phyloP scores from a whole-genome alignment of 2,797 vertebrate genomes.

The Sebastes itinus region DNA sequence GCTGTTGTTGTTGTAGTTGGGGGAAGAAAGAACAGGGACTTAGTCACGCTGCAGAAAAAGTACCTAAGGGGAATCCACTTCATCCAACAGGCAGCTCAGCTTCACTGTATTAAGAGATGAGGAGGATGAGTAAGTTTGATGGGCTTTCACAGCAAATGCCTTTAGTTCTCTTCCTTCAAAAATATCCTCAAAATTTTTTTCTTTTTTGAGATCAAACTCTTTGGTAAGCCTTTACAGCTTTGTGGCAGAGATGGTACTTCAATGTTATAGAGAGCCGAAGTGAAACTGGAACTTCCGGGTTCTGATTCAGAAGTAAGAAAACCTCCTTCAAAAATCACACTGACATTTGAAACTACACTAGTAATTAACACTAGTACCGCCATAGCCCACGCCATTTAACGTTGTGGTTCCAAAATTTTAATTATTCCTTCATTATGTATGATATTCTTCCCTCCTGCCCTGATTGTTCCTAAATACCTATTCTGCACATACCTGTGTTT shows the following conservation, averaged over 20 bases:
- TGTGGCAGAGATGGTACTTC: not conserved
- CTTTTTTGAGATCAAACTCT: not conserved
- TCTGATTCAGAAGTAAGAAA: not conserved
- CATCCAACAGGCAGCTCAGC: slow-evolving; percentile 52
- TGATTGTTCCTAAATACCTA: too few species aligned
- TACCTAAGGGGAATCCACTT: slow-evolving; percentile 55
- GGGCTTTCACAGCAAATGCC: slow-evolving; percentile 57
- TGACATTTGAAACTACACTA: not conserved
- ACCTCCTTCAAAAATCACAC: not conserved
- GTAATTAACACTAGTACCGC: not conserved
- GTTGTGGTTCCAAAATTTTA: too few species aligned
- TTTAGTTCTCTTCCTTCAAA: slow-evolving; percentile 38
- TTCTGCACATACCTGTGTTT: too few species aligned
- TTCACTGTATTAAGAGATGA: slow-evolving; percentile 60
- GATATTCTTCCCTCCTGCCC: too few species aligned
- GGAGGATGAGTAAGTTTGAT: slow-evolving; percentile 57
- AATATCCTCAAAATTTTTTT: slow-evolving; percentile 16
- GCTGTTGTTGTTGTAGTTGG: slow-evolving; percentile 47
- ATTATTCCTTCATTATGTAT: too few species aligned
- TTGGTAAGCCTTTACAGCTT: not conserved
- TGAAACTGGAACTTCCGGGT: not conserved
- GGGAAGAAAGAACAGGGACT: slow-evolving; percentile 54
- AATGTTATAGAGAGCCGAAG: not conserved
- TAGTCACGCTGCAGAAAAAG: slow-evolving; percentile 61
- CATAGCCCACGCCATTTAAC: too few species aligned